Conservation (phyloP, 1,140 invertebrate species). For the Euura lappo region DNA sequence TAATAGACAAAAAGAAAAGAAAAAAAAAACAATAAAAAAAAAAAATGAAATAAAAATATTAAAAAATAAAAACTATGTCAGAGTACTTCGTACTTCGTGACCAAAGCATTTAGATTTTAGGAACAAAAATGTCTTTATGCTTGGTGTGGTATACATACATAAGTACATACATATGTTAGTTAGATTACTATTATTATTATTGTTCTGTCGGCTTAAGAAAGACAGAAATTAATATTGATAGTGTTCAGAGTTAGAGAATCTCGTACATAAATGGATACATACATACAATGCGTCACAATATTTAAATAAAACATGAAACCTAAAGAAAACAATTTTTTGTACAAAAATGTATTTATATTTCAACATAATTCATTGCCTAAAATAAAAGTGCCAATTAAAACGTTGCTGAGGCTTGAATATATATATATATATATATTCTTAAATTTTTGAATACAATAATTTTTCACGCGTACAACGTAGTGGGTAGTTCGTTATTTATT, state of each 20-base stretch:
- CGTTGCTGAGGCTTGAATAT: slow-evolving; percentile 1
- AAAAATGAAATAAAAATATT: background rate
- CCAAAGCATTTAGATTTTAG: slow-evolving; percentile 3
- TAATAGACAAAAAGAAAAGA: background rate
- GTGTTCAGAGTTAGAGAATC: background rate
- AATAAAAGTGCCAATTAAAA: slow-evolving; percentile 16
- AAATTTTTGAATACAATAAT: background rate
- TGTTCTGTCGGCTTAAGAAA: background rate
- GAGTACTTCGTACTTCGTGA: background rate
- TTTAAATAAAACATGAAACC: background rate
- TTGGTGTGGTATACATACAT: slow-evolving; percentile 4
- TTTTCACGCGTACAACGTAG: background rate
- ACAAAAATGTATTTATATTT: slow-evolving; percentile 15
- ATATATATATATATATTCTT: background rate
- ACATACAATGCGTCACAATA: background rate
- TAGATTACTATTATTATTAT: too few relatives aligned
- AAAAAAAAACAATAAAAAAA: too few relatives aligned
- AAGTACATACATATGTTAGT: background rate
- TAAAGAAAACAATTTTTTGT: background rate
- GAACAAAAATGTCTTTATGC: background rate
- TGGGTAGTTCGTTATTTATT: background rate
- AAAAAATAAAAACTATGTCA: background rate
- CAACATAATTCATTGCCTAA: slow-evolving; percentile 8
- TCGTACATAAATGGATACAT: background rate
- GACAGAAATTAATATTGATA: background rate